Evolutionary conservation across 2,113 vertebrate species (phyloP).

Genomic region (Abramis brama): DNA sequence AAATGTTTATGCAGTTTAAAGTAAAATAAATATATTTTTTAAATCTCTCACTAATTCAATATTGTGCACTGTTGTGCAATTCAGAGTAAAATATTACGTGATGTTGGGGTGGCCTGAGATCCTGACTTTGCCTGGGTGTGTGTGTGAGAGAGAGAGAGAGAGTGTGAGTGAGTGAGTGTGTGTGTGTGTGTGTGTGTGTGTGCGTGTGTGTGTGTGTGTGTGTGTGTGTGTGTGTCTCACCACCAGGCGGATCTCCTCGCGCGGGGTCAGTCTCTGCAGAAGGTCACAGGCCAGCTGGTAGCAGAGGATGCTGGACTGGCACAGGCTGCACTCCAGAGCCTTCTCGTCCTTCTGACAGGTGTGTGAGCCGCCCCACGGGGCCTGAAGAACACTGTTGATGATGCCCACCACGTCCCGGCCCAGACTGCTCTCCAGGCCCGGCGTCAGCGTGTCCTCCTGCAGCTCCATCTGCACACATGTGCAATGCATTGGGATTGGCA

Average conservation of each 20-base stretch:
- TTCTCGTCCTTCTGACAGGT: conserved; percentile 97
- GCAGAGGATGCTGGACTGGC: conserved; percentile 97
- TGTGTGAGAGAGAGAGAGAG: too few relatives aligned
- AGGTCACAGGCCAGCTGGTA: conserved; percentile 97
- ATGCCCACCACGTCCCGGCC: conserved; percentile 96
- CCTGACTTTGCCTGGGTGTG: too few relatives aligned
- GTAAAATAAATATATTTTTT: too few relatives aligned
- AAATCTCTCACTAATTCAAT: too few relatives aligned
- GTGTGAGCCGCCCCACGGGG: conserved; percentile 97
- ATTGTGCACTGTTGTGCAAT: too few relatives aligned
- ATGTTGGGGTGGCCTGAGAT: too few relatives aligned
- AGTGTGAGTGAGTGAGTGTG: too few relatives aligned
- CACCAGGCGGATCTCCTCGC: conserved; percentile 95
- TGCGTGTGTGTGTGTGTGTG: too few relatives aligned
- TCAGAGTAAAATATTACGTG: too few relatives aligned
- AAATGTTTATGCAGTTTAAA: too few relatives aligned
- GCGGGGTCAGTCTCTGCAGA: conserved; percentile 92
- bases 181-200: too few relatives aligned
- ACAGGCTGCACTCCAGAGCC: conserved; percentile 90
- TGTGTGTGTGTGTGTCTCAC: conserved; percentile 75
- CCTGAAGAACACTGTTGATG: conserved; percentile 98
- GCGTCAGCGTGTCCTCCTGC: conserved; percentile 93
- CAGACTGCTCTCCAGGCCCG: conserved; percentile 92
- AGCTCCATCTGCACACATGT: conserved; percentile 90
- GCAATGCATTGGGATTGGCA: too few relatives aligned